These are phyloP conservation scores for Acrobeloides nanus DNA, from an alignment of 2,888 invertebrate species.

Conservation along the genomic window DNA sequence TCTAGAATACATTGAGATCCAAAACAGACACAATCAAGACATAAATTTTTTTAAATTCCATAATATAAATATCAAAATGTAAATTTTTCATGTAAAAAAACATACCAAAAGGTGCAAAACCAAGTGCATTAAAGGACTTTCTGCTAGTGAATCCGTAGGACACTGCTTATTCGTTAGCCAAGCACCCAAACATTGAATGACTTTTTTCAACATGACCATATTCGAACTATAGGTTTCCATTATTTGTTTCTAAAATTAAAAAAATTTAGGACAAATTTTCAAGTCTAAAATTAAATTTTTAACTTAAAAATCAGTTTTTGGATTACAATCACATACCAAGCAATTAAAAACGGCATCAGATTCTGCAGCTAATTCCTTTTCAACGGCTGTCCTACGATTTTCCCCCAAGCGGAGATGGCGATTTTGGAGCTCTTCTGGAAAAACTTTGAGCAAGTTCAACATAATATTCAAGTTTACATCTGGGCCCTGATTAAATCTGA, in stretches of 20 bases:
- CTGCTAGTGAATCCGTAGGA: constrained; percentile 66
- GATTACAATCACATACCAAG: constrained; percentile 58
- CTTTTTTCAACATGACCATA: constrained; percentile 7
- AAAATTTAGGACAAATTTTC: constrained; percentile 5
- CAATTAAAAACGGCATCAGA: constrained; percentile 72
- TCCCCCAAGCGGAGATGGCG: constrained; percentile 67
- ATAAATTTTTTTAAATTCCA: neutral
- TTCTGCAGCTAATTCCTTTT: constrained; percentile 70
- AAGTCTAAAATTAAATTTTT: too few relatives aligned
- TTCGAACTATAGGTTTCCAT: constrained; percentile 10
- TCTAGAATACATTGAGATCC: constrained; percentile 11
- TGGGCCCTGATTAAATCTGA: constrained; percentile 11
- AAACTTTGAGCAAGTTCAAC: constrained; percentile 80
- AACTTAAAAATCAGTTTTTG: neutral
- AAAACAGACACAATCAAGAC: constrained; percentile 67
- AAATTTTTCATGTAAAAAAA: constrained; percentile 55
- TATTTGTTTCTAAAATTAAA: constrained; percentile 11
- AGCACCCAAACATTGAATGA: constrained; percentile 64
- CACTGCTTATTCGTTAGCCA: constrained; percentile 81
- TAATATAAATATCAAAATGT: neutral
- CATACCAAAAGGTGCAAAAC: constrained; percentile 58
- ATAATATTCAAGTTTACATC: constrained; percentile 55
- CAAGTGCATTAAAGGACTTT: constrained; percentile 53
- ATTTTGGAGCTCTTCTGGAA: constrained; percentile 79
- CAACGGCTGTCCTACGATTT: constrained; percentile 77